phyloP scores from a whole-genome alignment of 2,888 invertebrate species.

The Erebia ligea region DNA sequence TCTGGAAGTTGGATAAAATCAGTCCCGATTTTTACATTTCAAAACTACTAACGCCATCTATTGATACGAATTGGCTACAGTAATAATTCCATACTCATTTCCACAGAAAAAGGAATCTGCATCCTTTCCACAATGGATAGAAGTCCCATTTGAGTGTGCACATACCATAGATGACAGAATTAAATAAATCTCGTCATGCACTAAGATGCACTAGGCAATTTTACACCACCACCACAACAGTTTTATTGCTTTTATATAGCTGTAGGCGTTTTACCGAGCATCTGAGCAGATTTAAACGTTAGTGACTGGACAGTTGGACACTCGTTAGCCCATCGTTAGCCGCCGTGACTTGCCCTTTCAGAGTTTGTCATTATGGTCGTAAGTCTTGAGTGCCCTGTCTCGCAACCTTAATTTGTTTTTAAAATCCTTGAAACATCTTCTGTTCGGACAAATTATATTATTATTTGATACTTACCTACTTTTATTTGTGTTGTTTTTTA shows the following conservation, averaged over 20 bases:
- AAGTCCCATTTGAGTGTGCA: slow-evolving; percentile 5
- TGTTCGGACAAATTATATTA: slow-evolving; percentile 34
- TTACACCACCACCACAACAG: slow-evolving; percentile 39
- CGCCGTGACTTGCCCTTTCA: slow-evolving; percentile 69
- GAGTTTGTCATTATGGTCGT: slow-evolving; percentile 57
- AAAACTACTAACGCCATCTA: slow-evolving; percentile 30
- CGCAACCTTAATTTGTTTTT: slow-evolving; percentile 73
- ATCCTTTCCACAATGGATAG: too few species aligned
- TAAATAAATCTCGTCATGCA: slow-evolving; percentile 41
- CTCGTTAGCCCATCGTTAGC: slow-evolving; percentile 65
- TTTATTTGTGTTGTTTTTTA: slow-evolving; percentile 2
- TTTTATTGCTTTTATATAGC: slow-evolving; percentile 44
- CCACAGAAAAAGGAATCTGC: too few species aligned
- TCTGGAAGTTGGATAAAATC: too few species aligned
- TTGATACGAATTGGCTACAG: slow-evolving; percentile 19
- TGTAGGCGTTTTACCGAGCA: slow-evolving; percentile 43
- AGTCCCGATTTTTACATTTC: not conserved
- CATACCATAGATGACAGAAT: too few species aligned
- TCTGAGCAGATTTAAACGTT: slow-evolving; percentile 53
- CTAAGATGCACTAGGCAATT: slow-evolving; percentile 44
- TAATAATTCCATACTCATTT: slow-evolving; percentile 7
- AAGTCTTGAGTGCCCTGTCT: slow-evolving; percentile 67
- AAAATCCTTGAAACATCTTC: slow-evolving; percentile 58
- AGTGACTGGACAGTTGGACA: slow-evolving; percentile 45
- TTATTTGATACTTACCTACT: not conserved